A percentile compares a stretch with the other conserved stretches of the same genome.
Evolutionary conservation across 2,797 vertebrate genomes (phyloP).

Genomic region (Trachurus trachurus): DNA sequence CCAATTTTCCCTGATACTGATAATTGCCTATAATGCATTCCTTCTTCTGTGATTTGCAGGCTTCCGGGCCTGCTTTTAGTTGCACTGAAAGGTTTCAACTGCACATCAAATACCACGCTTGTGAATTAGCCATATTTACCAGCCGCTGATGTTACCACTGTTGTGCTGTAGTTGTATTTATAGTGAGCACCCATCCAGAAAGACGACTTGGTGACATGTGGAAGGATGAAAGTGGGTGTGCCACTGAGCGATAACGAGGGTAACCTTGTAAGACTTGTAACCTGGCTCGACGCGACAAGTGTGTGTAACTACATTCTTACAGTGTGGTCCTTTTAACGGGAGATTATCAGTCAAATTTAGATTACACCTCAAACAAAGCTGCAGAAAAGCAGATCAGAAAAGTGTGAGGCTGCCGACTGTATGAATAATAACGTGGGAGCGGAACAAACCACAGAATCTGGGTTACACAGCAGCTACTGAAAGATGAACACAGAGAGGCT

Average conservation of each 20-base stretch:
- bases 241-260: background rate
- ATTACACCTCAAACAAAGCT: background rate
- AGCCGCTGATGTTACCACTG: background rate
- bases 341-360: conserved; percentile 16
- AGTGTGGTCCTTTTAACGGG: background rate
- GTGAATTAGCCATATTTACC: conserved; percentile 49
- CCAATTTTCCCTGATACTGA: conserved; percentile 38
- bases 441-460: conserved; percentile 2
- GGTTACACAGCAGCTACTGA: background rate
- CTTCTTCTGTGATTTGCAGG: conserved; percentile 42
- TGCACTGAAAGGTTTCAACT: conserved; percentile 36
- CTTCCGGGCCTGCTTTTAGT: conserved; percentile 25
- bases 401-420: conserved; percentile 8
- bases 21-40: conserved; percentile 59
- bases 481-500: background rate
- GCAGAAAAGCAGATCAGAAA: conserved; percentile 10
- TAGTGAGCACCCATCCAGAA: conserved; percentile 14
- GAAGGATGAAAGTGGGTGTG: conserved; percentile 5
- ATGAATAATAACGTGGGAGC: background rate
- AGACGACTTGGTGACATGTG: background rate
- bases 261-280: too few species aligned
- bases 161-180: conserved; percentile 16
- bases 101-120: conserved; percentile 10
- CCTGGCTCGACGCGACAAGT: conserved; percentile 11
- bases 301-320: conserved; percentile 1